Evolutionary conservation across 2,888 invertebrate species (phyloP).

Genomic region (Papilio protenor): DNA sequence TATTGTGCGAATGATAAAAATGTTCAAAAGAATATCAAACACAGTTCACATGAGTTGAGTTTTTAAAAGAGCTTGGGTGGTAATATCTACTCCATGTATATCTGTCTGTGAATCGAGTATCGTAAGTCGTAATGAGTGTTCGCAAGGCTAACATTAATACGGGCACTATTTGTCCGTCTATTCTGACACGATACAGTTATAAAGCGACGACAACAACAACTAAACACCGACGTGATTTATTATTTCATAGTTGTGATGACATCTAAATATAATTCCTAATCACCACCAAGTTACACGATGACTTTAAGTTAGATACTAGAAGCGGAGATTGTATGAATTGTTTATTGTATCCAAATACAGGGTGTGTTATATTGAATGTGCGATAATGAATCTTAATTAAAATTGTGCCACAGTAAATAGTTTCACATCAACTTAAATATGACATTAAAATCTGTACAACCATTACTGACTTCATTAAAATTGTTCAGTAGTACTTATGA

Average conservation of each 20-base stretch:
- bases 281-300: slow-evolving; percentile 47
- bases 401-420: slow-evolving; percentile 37
- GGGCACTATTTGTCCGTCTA: slow-evolving; percentile 72
- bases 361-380: slow-evolving; percentile 56
- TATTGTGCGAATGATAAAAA: slow-evolving; percentile 62
- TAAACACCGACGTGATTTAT: slow-evolving; percentile 71
- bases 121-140: slow-evolving; percentile 54
- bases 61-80: slow-evolving; percentile 39
- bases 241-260: slow-evolving; percentile 56
- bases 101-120: slow-evolving; percentile 60
- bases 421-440: slow-evolving; percentile 11
- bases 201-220: slow-evolving; percentile 82
- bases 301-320: slow-evolving; percentile 58
- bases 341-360: slow-evolving; percentile 5
- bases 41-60: not conserved
- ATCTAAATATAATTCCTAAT: slow-evolving; percentile 54
- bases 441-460: slow-evolving; percentile 7
- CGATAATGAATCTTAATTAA: slow-evolving; percentile 54
- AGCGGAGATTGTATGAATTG: slow-evolving; percentile 61
- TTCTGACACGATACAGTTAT: slow-evolving; percentile 67
- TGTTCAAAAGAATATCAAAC: slow-evolving; percentile 1
- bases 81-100: slow-evolving; percentile 32
- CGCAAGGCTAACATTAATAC: slow-evolving; percentile 60
- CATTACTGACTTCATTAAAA: not conserved
- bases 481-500: not conserved